Evolutionary conservation across 2,113 vertebrate species (phyloP).

Genomic region (Mus musculus): GRCm39 chr10:108467001-108467500

Average conservation of each 20-base stretch:
- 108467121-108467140: constrained; percentile 77
- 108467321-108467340: constrained; percentile 16
- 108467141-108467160: constrained; percentile 80
- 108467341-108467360: not conserved
- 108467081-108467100: constrained; percentile 71
- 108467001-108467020: constrained; percentile 51
- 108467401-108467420: not conserved
- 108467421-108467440: constrained; percentile 38
- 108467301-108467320: constrained; percentile 20
- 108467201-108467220: constrained; percentile 79
- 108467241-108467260: constrained; percentile 49
- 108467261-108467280: constrained; percentile 44
- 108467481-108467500: not conserved
- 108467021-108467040: constrained; percentile 63
- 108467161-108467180: constrained; percentile 80
- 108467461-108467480: not conserved
- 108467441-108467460: not conserved
- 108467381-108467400: not conserved
- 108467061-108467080: constrained; percentile 79
- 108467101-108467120: constrained; percentile 75
- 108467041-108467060: constrained; percentile 76
- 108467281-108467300: not conserved
- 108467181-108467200: constrained; percentile 75
- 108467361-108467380: not conserved
- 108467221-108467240: constrained; percentile 40